Conservation (phyloP, 2,797 vertebrate genomes). For the Sphenopsis melanotis region DNA sequence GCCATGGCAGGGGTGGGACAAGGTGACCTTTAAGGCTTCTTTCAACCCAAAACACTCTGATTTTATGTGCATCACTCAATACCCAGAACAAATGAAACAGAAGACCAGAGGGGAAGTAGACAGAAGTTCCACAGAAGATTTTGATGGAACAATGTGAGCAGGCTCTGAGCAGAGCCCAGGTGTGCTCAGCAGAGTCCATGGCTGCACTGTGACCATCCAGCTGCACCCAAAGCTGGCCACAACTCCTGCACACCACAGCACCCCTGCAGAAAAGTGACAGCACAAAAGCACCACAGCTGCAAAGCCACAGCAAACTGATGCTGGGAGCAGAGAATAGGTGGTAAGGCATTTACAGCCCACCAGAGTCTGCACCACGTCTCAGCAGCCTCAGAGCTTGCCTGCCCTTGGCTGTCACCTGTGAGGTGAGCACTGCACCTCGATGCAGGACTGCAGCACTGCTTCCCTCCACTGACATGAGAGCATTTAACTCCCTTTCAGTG, state of each 20-base stretch:
- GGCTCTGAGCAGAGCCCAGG: not conserved
- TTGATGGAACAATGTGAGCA: not conserved
- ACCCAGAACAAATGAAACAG: not conserved
- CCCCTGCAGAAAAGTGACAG: not conserved
- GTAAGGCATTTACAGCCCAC: not conserved
- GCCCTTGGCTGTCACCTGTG: not conserved
- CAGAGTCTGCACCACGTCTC: not conserved
- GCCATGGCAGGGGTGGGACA: fast-evolving
- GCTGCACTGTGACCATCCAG: not conserved
- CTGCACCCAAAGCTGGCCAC: not conserved
- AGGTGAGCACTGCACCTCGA: not conserved
- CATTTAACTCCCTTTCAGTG: not conserved
- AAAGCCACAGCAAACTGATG: not conserved
- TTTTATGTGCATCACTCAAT: not conserved
- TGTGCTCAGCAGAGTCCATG: not conserved
- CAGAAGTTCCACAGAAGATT: not conserved
- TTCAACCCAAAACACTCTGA: not conserved
- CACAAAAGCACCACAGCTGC: not conserved
- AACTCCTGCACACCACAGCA: not conserved
- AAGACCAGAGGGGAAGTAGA: not conserved
- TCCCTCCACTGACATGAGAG: not conserved
- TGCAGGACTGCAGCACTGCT: not conserved
- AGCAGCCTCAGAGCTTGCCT: not conserved
- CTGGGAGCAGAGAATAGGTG: not conserved
- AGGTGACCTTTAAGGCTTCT: not conserved